These are phyloP conservation scores for Oreortyx pictus DNA, from an alignment of 2,797 vertebrate species.

Conservation along the genomic window DNA sequence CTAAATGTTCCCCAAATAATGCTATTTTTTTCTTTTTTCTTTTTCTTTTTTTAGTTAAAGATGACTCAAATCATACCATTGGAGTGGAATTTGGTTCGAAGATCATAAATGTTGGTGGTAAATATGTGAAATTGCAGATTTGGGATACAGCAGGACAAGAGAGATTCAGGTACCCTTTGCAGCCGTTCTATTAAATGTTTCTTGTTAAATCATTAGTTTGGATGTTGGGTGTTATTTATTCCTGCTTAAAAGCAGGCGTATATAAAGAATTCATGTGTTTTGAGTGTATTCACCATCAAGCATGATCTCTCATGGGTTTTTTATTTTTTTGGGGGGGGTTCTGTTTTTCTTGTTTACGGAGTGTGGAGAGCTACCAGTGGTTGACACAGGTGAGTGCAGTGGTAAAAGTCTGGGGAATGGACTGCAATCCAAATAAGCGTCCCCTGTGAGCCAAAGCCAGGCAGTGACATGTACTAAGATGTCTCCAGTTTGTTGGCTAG, in stretches of 20 bases:
- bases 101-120: constrained; percentile 93
- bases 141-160: constrained; percentile 99
- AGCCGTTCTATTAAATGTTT: background rate
- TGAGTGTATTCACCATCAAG: background rate
- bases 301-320: background rate
- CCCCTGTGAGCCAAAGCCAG: background rate
- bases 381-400: background rate
- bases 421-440: background rate
- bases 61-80: constrained; percentile 85
- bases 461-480: background rate
- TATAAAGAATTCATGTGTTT: background rate
- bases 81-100: constrained; percentile 85
- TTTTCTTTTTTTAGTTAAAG: constrained; percentile 78
- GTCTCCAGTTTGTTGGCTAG: background rate
- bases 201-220: background rate
- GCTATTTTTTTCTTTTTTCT: background rate
- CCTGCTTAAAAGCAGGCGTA: background rate
- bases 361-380: background rate
- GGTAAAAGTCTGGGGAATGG: background rate
- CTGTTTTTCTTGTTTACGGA: background rate
- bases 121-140: constrained; percentile 95
- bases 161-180: constrained; percentile 81
- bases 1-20: background rate
- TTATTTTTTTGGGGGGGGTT: background rate
- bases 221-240: background rate